Evolutionary conservation across 2,797 vertebrate species (phyloP), one percentile per base, ranked within the genome.

Genomic region (Pangasius sanitwongsei): DNA sequence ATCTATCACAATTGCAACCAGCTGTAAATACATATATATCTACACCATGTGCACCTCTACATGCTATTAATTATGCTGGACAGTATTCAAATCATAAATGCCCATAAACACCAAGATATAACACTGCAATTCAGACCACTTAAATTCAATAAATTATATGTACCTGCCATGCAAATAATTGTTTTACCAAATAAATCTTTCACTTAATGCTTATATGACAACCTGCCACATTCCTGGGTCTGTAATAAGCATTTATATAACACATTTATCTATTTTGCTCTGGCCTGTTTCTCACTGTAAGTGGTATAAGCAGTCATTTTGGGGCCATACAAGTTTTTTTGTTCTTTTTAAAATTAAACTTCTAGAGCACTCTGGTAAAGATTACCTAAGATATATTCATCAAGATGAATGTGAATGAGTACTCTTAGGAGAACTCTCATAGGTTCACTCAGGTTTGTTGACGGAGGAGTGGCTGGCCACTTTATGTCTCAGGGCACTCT

Each of bases 1-100:
- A 88, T 41, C 59, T 88, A 77, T 77, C 13, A 77, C 63, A 78
- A 69, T 18, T 88, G 6, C 63, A 69, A 70, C 34, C 74, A 81
- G 70, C 53, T 89, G 65, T 59, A 69, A 82, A 59, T n/a, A 59
- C 34, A 34, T 50, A 61, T 48, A 11, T 7, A 20, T 50, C 50
- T 69, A 59, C 9, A 31, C 18, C 15, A 78, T 55, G 44, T 41
- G 48, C 57, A 31, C 5, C 2, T 57, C 18, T 81, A 61, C 69
- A 48, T 41, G 50, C 50, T 59, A 34, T 69, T 70, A 78, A 85
- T 69, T 37, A 53, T 2, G 8, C 53, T 80, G 82, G 44, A 85
- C 59, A 78, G 25, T 12, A 57, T 59, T 77, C 28, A 44, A 57
- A 65, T 25, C 31, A 85, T 53, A 65, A 83, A 48, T 9, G 16